A percentile compares a stretch with the other conserved stretches of the same genome.
These are phyloP conservation scores for Antrozous pallidus DNA, from an alignment of 2,797 vertebrate species.

Conservation along the genomic window DNA sequence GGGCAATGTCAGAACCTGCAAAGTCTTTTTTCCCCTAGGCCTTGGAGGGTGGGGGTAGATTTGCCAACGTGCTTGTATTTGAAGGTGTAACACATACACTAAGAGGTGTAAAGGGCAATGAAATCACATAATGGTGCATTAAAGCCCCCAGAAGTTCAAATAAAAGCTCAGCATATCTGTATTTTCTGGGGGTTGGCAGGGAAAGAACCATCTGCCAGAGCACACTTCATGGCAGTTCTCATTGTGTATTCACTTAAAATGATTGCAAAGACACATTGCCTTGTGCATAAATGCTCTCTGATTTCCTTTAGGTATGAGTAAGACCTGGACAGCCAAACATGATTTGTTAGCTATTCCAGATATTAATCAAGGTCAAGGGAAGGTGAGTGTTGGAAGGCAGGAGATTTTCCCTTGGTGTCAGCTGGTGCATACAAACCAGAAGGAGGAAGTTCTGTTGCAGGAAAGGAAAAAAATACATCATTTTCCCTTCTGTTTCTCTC, in stretches of 20 bases:
- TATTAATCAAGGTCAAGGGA: slow-evolving; percentile 22
- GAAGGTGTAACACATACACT: neutral
- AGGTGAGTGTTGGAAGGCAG: neutral
- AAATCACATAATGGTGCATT: slow-evolving; percentile 16
- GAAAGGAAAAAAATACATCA: neutral
- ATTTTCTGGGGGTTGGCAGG: slow-evolving; percentile 22
- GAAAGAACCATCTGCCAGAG: slow-evolving; percentile 28
- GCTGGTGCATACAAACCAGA: neutral
- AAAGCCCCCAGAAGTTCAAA: slow-evolving; percentile 48
- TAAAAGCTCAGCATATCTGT: neutral
- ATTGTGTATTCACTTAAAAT: neutral
- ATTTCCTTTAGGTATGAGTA: neutral
- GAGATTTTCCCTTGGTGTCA: slow-evolving; percentile 29
- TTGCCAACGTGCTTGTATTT: neutral
- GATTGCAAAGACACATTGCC: neutral
- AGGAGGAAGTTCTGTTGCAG: slow-evolving; percentile 39
- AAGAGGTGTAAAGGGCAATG: slow-evolving; percentile 17
- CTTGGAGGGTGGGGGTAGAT: neutral
- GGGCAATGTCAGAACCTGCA: neutral
- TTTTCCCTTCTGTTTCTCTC: slow-evolving; percentile 59
- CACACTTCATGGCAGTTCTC: neutral
- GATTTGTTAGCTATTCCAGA: slow-evolving; percentile 3
- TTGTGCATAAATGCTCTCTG: neutral
- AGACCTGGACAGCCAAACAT: neutral
- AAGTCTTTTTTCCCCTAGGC: neutral